phyloP scores from a whole-genome alignment of 2,797 vertebrate genomes.

The Alcedo atthis region DNA sequence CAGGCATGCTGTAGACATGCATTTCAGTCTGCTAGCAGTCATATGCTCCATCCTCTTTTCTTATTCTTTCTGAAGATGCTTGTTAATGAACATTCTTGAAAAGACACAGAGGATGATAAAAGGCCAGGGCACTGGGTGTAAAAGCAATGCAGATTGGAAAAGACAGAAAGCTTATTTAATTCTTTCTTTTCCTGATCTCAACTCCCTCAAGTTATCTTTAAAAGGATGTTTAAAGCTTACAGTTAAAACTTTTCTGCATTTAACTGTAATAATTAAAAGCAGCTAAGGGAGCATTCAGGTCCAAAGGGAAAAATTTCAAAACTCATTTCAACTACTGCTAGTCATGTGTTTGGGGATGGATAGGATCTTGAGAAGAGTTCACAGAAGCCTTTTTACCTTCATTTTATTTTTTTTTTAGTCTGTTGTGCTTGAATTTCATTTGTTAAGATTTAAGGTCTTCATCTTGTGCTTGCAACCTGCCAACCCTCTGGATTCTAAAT shows the following conservation, averaged over 20 bases:
- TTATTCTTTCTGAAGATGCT: conserved; percentile 61
- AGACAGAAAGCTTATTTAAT: conserved; percentile 51
- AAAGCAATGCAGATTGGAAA: conserved; percentile 29
- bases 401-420: background rate
- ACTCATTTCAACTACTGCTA: background rate
- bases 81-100: conserved; percentile 34
- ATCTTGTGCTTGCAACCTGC: background rate
- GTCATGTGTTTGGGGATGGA: background rate
- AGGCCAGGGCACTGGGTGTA: conserved; percentile 12
- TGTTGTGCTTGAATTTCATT: background rate
- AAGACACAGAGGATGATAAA: conserved; percentile 4
- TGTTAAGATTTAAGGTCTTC: background rate
- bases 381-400: background rate
- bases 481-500: background rate
- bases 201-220: conserved; percentile 46
- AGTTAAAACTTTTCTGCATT: conserved; percentile 49
- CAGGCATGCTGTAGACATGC: background rate
- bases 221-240: conserved; percentile 38
- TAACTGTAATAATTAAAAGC: conserved; percentile 50
- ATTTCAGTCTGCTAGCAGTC: background rate
- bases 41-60: conserved; percentile 12
- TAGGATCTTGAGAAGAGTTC: background rate
- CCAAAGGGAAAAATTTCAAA: background rate
- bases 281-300: background rate
- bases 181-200: conserved; percentile 47